Base-by-base conservation (phyloP, 1,140 invertebrate species). In the Yoshiicerus persimilis region DNA sequence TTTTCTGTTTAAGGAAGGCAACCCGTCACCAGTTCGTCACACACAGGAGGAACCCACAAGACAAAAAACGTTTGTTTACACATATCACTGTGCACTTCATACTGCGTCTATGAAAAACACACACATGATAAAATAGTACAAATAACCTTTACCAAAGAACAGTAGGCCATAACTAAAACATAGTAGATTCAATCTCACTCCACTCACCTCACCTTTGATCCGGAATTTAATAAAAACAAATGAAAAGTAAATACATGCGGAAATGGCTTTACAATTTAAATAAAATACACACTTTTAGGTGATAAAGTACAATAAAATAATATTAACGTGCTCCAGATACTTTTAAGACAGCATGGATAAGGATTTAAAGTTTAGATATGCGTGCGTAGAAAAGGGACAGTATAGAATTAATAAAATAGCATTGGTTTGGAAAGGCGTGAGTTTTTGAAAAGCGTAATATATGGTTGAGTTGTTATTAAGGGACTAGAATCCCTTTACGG, bases 31-130 rank as follows among this genome's bases (percentile, higher is more conserved):
- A 85, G 39, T 85, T 85, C 83, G 83, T 85, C 83, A 85, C 83
- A 85, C 83, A 32, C 83, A 85, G 83, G 83, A 85, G 83, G 83
- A 85, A 85, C 83, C 83, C 83, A 85, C 38, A 85, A 85, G 83
- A 85, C 39, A 85, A 85, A 85, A 85, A 85, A 41, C 47, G 23
- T 84, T 85, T 85, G 83, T 85, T 85, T 85, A 85, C 83, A 85
- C 83, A 85, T 85, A 56, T 84, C 36, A 84, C 38, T 85, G 47
- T 85, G 83, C 27, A 56, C 20, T 38, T 36, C 13, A 23, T 80
- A 77, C 32, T 36, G 16, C n/a, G 32, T n/a, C 16, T 32, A 77
- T 77, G 5, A 77, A 20, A 9, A n/a, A 20, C 30, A 38, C 6
- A n/a, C 75, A 10, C 6, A 13, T 1, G 4, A 11, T 20, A 80